Evolutionary conservation across 2,113 vertebrate genomes (phyloP).

Genomic region (Macheiramphus alcinus): DNA sequence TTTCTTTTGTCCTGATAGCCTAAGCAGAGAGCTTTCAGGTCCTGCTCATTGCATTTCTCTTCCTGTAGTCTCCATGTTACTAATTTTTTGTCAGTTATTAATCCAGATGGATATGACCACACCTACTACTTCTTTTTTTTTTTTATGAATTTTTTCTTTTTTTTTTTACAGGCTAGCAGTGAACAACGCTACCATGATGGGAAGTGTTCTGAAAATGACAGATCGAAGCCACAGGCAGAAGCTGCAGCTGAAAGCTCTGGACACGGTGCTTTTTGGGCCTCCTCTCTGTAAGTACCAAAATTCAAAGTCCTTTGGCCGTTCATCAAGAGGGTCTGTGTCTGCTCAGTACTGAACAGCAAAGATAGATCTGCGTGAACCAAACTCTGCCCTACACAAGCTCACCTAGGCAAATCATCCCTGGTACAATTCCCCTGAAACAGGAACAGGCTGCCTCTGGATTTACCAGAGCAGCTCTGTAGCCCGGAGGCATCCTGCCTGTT

Average conservation of each 20-base stretch:
- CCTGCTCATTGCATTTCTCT: background rate
- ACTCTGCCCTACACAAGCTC: background rate
- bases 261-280: conserved; percentile 94
- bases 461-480: background rate
- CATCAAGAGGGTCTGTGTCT: fast-evolving
- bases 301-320: background rate
- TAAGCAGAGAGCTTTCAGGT: background rate
- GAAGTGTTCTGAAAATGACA: conserved; percentile 88
- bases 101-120: fast-evolving
- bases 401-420: fast-evolving
- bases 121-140: background rate
- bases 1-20: background rate
- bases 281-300: conserved; percentile 82
- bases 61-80: fast-evolving
- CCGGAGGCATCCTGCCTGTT: background rate
- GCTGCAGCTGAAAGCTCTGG: conserved; percentile 92
- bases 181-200: conserved; percentile 89
- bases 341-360: fast-evolving
- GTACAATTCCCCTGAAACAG: fast-evolving
- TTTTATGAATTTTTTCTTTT: background rate
- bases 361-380: fast-evolving
- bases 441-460: fast-evolving
- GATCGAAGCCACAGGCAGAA: conserved; percentile 95
- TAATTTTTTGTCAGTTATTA: fast-evolving
- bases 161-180: conserved; percentile 81